Percentiles rank a stretch among this genome's conserved stretches.
phyloP scores from a whole-genome alignment of 1,140 invertebrate species.

The Brachionus rotundiformis region DNA sequence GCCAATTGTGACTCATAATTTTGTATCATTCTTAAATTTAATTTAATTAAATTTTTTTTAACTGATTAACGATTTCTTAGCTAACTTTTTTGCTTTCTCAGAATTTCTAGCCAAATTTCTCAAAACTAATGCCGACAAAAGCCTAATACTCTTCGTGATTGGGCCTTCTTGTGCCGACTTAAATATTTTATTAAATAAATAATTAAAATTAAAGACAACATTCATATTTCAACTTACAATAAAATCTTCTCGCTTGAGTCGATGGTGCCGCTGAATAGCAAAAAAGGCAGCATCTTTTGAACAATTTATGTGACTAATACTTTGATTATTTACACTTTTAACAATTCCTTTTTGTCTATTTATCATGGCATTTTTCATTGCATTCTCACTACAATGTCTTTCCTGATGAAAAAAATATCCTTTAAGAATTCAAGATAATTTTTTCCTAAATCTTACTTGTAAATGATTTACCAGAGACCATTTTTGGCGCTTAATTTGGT shows the following conservation, averaged over 20 bases:
- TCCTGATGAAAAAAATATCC: too few species aligned
- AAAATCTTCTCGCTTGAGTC: conserved; percentile 48
- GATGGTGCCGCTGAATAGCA: conserved; percentile 59
- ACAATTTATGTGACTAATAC: conserved; percentile 48
- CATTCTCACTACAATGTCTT: conserved; percentile 59
- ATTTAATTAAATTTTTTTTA: too few species aligned
- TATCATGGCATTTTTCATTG: conserved; percentile 56
- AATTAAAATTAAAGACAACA: too few species aligned
- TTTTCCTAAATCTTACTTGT: too few species aligned
- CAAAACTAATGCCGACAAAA: conserved; percentile 91
- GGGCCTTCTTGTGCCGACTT: conserved; percentile 96
- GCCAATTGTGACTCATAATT: conserved; percentile 44
- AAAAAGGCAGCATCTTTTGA: conserved; percentile 62
- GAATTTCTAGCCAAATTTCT: conserved; percentile 94
- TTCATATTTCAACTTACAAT: conserved; percentile 67
- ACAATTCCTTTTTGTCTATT: conserved; percentile 55
- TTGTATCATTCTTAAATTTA: background rate
- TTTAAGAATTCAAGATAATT: too few species aligned
- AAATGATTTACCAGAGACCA: conserved; percentile 63
- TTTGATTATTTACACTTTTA: conserved; percentile 52
- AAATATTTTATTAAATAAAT: conserved; percentile 59
- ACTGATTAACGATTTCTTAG: too few species aligned
- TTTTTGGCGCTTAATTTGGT: conserved; percentile 59
- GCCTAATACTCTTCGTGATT: conserved; percentile 94
- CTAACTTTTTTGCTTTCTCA: conserved; percentile 68